Percentiles rank a stretch among this genome's conserved stretches.
Evolutionary conservation across 2,797 vertebrate species (phyloP).

Genomic region (Halcyon smyrnensis): DNA sequence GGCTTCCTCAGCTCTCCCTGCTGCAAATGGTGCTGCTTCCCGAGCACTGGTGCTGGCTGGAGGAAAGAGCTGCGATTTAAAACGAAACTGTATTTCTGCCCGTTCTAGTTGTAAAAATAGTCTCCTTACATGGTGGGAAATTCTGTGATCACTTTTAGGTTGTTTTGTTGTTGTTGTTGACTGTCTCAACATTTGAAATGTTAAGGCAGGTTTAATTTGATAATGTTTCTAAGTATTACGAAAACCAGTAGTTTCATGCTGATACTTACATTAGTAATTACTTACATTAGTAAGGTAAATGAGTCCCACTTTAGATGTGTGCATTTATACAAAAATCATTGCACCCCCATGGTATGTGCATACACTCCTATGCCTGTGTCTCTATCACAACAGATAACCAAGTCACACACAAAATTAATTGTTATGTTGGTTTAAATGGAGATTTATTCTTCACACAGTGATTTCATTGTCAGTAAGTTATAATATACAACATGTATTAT

Average conservation of each 20-base stretch:
- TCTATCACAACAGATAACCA: background rate
- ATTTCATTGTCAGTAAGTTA: background rate
- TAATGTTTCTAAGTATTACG: background rate
- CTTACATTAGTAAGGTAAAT: background rate
- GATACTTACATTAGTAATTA: too few relatives aligned
- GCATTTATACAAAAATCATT: background rate
- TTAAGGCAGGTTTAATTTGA: background rate
- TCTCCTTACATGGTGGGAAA: background rate
- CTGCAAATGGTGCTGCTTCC: background rate
- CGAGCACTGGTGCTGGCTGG: background rate
- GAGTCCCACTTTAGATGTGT: background rate
- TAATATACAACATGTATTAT: background rate
- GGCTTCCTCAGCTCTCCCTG: background rate
- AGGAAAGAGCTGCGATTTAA: background rate
- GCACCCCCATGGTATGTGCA: accelerated
- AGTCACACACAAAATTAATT: background rate
- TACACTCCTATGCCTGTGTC: accelerated
- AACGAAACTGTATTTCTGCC: background rate
- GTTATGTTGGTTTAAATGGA: background rate
- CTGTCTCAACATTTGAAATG: background rate
- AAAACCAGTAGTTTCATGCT: background rate
- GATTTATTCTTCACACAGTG: background rate
- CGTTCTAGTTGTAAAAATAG: background rate
- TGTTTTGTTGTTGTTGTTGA: background rate
- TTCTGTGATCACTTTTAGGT: background rate